Evolutionary conservation across 2,888 invertebrate species (phyloP), one percentile per base, ranked within the genome.

Genomic region (Drosophila cracens): DNA sequence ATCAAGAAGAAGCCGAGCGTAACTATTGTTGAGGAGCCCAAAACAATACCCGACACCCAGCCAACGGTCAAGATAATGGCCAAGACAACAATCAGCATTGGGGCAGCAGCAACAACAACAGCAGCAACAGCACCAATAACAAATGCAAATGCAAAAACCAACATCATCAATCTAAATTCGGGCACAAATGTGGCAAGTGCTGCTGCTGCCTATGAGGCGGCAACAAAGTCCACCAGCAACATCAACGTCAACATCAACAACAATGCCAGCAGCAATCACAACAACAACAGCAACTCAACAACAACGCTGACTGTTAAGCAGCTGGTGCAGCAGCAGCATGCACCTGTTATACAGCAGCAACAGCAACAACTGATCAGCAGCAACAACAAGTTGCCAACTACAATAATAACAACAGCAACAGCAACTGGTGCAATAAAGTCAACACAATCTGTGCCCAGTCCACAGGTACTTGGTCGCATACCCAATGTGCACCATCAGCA

Each of bases 1-100:
- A 93, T 92, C 46, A 93, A 93, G 67, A 93, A 93, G 72, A 93
- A 92, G 70, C 92, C 92, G 2, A 84, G 81, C 18, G 90, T 92
- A 2, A 92, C 92, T n/a, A 92, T 92, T 74, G 88, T 91, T 27
- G 91, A 91, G 61, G 89, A 87, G 69, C 89, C 89, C 43, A 91
- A 88, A 77, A 90, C 89, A 31, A 91, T 89, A 74, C 88, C 91
- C 27, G 87, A 89, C 8, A 46, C 16, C 70, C 82, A 72, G 58
- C 83, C 86, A 46, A 75, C 88, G 46, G 34, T 64, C 11, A 78
- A 88, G 64, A 77, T 79, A 53, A 63, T 72, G 79, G 72, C 74
- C 40, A 87, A 90, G 38, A 87, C 90, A 1, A 90, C 90, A n/a
- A 89, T 90, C 51, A 90, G 70, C 62, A 88, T 90, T 58, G 79